These are phyloP conservation scores for Xylota segnis DNA, from an alignment of 2,888 invertebrate genomes.

Conservation along the genomic window DNA sequence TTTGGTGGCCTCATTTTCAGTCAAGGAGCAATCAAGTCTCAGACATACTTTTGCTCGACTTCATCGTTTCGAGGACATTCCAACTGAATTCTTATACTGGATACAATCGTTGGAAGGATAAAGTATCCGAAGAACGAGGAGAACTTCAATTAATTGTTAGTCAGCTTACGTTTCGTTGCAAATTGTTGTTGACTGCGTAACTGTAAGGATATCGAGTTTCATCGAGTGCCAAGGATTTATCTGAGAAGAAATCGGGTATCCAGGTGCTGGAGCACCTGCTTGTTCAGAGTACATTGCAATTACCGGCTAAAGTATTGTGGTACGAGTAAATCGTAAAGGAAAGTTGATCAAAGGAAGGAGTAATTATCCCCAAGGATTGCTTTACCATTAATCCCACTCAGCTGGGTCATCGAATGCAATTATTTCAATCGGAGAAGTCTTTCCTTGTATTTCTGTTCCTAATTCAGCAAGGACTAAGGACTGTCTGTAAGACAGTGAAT, in stretches of 20 bases:
- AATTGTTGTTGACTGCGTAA: background rate
- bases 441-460: background rate
- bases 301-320: background rate
- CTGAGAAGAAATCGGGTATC: background rate
- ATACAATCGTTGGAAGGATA: background rate
- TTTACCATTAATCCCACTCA: background rate
- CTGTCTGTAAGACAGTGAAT: background rate
- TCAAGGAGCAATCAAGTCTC: background rate
- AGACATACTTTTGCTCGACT: background rate
- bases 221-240: background rate
- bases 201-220: conserved; percentile 1
- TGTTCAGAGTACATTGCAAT: background rate
- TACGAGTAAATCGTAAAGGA: background rate
- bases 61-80: background rate
- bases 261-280: background rate
- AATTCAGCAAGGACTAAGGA: background rate
- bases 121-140: background rate
- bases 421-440: background rate
- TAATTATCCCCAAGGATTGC: conserved; percentile 19
- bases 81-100: background rate
- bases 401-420: background rate
- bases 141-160: background rate
- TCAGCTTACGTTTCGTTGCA: background rate
- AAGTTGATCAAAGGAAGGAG: background rate
- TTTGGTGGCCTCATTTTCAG: background rate